phyloP scores from a whole-genome alignment of 2,113 vertebrate species.

The Xyliphius kryptos region DNA sequence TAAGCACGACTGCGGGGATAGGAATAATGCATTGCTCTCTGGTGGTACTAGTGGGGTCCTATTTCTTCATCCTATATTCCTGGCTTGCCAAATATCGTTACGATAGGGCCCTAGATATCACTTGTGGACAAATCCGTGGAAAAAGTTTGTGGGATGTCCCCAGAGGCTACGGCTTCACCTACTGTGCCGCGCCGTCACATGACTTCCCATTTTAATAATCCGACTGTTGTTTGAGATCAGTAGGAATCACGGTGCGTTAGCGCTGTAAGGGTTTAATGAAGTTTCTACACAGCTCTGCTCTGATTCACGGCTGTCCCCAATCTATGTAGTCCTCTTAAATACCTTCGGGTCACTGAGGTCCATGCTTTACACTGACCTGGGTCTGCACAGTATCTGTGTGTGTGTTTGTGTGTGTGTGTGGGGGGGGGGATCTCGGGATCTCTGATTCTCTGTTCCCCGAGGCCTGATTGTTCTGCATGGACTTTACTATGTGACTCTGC shows the following conservation, averaged over 20 bases:
- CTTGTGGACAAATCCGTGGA: too few relatives aligned
- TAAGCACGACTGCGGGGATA: too few relatives aligned
- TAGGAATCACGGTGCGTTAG: background rate
- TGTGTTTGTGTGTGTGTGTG: constrained; percentile 5
- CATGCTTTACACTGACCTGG: constrained; percentile 28
- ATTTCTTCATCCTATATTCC: too few relatives aligned
- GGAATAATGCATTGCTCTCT: too few relatives aligned
- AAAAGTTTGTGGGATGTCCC: too few relatives aligned
- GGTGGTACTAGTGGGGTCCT: too few relatives aligned
- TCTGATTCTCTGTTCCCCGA: too few relatives aligned
- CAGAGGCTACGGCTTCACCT: too few relatives aligned
- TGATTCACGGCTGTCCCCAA: constrained; percentile 6
- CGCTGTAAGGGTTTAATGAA: constrained; percentile 15
- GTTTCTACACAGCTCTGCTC: background rate
- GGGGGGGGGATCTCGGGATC: too few relatives aligned
- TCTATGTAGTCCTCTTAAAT: constrained; percentile 12
- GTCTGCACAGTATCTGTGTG: background rate
- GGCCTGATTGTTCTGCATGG: constrained; percentile 19
- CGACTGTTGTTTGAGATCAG: background rate
- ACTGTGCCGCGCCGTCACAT: too few relatives aligned
- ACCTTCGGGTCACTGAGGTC: background rate
- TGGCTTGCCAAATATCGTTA: too few relatives aligned
- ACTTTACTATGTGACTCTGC: constrained; percentile 13
- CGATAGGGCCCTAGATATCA: too few relatives aligned
- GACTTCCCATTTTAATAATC: background rate